These are phyloP conservation scores for Leptopilina myrica DNA, from an alignment of 2,888 invertebrate genomes.

Conservation along the genomic window DNA sequence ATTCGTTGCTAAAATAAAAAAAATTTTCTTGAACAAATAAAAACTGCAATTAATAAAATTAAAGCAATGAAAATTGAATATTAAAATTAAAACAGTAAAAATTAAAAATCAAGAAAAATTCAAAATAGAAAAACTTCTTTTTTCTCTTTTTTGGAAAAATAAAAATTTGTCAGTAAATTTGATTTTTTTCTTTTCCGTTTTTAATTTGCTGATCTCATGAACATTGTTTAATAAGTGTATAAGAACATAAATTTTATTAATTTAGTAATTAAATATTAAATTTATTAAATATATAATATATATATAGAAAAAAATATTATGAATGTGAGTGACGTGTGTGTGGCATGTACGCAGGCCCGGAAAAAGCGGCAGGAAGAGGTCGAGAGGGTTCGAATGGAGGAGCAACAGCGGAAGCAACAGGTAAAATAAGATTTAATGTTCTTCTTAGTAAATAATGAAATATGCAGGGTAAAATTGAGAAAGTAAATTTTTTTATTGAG, in stretches of 20 bases:
- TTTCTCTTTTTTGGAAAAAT: background rate
- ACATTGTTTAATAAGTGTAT: background rate
- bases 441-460: conserved; percentile 39
- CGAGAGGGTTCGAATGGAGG: conserved; percentile 90
- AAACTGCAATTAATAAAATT: too few species aligned
- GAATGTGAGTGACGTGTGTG: conserved; percentile 71
- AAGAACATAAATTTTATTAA: conserved; percentile 7
- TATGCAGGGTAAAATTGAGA: conserved; percentile 37
- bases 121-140: background rate
- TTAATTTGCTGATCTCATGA: conserved; percentile 6
- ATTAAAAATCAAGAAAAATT: too few species aligned
- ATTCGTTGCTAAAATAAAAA: too few species aligned
- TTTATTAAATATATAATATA: too few species aligned
- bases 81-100: too few species aligned
- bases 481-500: background rate
- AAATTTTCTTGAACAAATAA: too few species aligned
- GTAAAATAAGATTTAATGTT: conserved; percentile 76
- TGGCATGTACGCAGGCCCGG: conserved; percentile 84
- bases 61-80: too few species aligned
- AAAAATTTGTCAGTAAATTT: background rate
- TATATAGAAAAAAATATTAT: conserved; percentile 52
- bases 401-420: conserved; percentile 91
- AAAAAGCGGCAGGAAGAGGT: conserved; percentile 90
- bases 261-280: too few species aligned
- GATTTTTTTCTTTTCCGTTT: background rate